These are phyloP conservation scores for Nesospiza acunhae DNA, from an alignment of 2,113 vertebrate genomes.

Conservation along the genomic window DNA sequence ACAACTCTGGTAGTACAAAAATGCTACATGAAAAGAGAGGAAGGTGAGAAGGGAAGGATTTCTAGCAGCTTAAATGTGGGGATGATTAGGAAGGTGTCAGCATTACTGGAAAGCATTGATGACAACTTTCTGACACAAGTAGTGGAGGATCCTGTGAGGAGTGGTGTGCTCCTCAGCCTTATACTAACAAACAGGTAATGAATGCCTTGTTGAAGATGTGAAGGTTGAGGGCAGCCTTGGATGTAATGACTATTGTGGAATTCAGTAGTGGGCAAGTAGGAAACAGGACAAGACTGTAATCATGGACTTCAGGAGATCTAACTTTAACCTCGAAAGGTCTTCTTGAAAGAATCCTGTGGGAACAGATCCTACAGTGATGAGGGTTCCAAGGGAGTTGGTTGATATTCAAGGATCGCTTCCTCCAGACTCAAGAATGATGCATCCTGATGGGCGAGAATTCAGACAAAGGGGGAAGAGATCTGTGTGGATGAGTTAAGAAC, in stretches of 20 bases:
- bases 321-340: too few species aligned
- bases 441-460: background rate
- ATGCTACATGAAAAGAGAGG: background rate
- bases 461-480: background rate
- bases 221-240: too few species aligned
- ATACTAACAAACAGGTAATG: too few species aligned
- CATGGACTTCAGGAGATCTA: too few species aligned
- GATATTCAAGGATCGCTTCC: background rate
- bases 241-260: too few species aligned
- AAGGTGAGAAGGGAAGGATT: background rate
- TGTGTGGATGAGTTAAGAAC: background rate
- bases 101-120: background rate
- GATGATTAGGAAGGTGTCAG: background rate
- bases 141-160: background rate
- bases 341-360: too few species aligned
- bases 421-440: background rate
- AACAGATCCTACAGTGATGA: too few species aligned
- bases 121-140: background rate
- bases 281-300: too few species aligned
- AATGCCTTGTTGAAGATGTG: too few species aligned
- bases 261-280: too few species aligned
- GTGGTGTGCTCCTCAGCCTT: background rate
- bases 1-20: background rate
- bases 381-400: too few species aligned
- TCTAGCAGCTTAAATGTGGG: background rate